Conservation (phyloP, 2,797 vertebrate species). For the Alosa sapidissima region DNA sequence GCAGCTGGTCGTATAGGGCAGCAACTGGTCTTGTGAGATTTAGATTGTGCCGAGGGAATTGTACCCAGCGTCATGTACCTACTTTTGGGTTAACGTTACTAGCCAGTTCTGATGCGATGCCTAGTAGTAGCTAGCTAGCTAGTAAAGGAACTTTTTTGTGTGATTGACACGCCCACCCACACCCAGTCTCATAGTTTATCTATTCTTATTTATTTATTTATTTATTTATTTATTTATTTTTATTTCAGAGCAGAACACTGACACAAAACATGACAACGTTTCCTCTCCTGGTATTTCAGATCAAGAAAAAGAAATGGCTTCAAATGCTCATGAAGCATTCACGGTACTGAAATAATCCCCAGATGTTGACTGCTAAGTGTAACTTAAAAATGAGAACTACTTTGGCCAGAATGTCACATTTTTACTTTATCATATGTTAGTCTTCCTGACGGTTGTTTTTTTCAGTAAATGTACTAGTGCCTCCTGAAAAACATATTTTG, state of each 20-base stretch:
- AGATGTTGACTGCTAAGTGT: background rate
- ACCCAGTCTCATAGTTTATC: background rate
- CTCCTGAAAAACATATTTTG: background rate
- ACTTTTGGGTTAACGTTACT: background rate
- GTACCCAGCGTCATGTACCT: background rate
- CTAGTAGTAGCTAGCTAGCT: background rate
- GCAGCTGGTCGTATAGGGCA: background rate
- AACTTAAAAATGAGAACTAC: no score
- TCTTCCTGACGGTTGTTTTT: background rate
- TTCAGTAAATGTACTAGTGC: background rate
- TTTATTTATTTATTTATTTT: slow-evolving; percentile 18
- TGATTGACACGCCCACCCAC: background rate
- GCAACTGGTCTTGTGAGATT: background rate
- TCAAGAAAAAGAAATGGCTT: slow-evolving; percentile 89
- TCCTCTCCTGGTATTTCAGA: slow-evolving; percentile 84
- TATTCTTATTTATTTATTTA: background rate
- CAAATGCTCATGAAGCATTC: slow-evolving; percentile 85
- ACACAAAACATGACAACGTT: slow-evolving; percentile 82
- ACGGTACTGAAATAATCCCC: slow-evolving; percentile 65
- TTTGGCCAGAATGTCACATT: no score
- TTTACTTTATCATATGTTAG: no score
- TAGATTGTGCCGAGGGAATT: background rate
- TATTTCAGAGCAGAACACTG: slow-evolving; percentile 82
- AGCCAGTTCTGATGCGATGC: background rate
- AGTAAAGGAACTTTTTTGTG: background rate